Conservation (phyloP, 2,113 vertebrate genomes). For the Phycodurus eques region DNA sequence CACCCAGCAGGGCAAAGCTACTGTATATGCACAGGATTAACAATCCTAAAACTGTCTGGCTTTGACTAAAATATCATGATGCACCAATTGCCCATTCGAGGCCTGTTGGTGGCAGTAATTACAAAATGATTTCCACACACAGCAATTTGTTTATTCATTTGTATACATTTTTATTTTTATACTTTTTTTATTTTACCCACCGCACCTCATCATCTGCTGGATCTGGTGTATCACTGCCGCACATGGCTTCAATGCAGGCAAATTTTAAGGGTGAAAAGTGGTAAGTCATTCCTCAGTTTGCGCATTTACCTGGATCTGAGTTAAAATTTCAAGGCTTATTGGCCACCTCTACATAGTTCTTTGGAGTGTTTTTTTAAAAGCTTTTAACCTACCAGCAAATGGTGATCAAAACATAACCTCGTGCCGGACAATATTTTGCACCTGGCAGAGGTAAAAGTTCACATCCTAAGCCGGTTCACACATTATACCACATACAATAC, state of each 20-base stretch:
- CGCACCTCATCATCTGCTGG: neutral
- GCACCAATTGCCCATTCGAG: neutral
- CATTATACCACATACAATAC: neutral
- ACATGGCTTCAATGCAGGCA: neutral
- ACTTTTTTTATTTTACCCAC: neutral
- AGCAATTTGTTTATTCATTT: neutral
- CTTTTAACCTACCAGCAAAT: neutral
- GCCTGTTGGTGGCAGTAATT: neutral
- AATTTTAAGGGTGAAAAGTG: neutral
- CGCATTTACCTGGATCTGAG: no score
- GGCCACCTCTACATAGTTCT: no score
- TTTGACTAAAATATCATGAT: neutral
- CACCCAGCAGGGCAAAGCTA: neutral
- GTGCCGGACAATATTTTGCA: neutral
- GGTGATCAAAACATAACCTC: neutral
- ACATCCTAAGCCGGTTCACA: neutral
- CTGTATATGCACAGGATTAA: neutral
- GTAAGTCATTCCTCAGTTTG: neutral
- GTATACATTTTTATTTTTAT: no score
- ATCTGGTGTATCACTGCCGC: neutral
- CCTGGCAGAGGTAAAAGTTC: neutral
- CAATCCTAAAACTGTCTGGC: neutral
- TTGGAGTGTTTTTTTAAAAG: no score
- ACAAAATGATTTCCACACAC: neutral
- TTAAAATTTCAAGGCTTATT: no score